A percentile compares a stretch with the other conserved stretches of the same genome.
Conservation (phyloP, 37 sponge, comb jelly and placozoan genomes). For the Axinella damicornis region DNA sequence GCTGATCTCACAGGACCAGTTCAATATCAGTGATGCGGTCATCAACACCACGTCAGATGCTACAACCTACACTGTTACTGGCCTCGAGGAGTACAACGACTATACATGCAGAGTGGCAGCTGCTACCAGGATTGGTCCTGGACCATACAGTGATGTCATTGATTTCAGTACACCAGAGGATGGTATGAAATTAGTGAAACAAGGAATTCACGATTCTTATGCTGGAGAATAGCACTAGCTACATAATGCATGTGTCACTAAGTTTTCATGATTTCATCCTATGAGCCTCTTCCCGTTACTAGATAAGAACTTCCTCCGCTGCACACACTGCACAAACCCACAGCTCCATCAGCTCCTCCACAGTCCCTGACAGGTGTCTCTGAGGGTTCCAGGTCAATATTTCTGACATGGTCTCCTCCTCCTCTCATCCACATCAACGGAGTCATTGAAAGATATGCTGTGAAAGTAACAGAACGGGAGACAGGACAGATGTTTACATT, state of each 20-base stretch:
- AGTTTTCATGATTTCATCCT: no score
- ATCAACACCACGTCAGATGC: not conserved
- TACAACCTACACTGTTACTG: slow-evolving; percentile 6
- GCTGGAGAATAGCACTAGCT: no score
- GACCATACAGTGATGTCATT: slow-evolving; percentile 11
- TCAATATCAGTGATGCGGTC: no score
- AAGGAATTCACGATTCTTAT: no score
- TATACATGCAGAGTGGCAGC: slow-evolving; percentile 23
- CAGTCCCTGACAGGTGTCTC: not conserved
- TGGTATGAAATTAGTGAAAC: not conserved
- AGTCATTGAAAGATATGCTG: slow-evolving; percentile 13
- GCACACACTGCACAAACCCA: no score
- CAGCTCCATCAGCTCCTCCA: slow-evolving; percentile 30
- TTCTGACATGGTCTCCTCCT: slow-evolving; percentile 23
- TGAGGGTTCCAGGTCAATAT: slow-evolving; percentile 15
- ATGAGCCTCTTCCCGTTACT: no score
- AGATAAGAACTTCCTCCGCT: no score
- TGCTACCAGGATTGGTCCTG: slow-evolving; percentile 5
- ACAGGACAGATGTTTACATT: not conserved
- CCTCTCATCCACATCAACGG: slow-evolving; percentile 37
- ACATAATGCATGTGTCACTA: no score
- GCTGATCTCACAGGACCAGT: no score
- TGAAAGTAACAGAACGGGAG: slow-evolving; percentile 14
- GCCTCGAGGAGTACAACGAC: slow-evolving; percentile 32
- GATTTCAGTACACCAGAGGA: slow-evolving; percentile 13